Percentiles rank a stretch among this genome's conserved stretches.
These are phyloP conservation scores for Synanthedon formicaeformis DNA, from an alignment of 2,888 invertebrate genomes.

Conservation along the genomic window DNA sequence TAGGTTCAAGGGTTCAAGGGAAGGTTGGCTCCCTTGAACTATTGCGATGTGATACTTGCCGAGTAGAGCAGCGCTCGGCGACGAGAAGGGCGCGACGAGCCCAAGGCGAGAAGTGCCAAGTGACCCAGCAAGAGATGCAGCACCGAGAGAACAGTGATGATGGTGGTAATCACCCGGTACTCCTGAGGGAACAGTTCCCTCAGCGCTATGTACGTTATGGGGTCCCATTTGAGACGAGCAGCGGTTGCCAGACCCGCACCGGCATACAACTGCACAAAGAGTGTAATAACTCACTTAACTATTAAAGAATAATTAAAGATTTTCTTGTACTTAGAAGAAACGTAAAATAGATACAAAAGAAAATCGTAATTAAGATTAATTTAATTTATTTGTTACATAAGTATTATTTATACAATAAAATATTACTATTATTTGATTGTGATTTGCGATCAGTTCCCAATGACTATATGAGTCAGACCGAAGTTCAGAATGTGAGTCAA, in stretches of 20 bases:
- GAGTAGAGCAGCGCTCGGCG: conserved; percentile 3
- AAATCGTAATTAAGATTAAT: too few species aligned
- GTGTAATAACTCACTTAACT: not conserved
- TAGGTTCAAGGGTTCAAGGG: too few species aligned
- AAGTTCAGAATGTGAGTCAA: too few species aligned
- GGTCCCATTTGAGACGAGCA: conserved; percentile 57
- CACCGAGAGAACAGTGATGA: not conserved
- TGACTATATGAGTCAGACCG: too few species aligned
- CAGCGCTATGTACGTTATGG: conserved; percentile 37
- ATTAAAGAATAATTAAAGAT: not conserved
- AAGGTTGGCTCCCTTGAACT: too few species aligned
- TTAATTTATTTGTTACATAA: too few species aligned
- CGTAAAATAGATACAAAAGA: too few species aligned
- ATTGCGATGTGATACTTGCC: not conserved
- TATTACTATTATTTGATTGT: too few species aligned
- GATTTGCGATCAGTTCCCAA: too few species aligned
- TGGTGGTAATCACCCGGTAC: conserved; percentile 13
- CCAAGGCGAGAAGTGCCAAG: conserved; percentile 6
- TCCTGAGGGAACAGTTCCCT: conserved; percentile 32
- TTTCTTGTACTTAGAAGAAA: too few species aligned
- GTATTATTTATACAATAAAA: too few species aligned
- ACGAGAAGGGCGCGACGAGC: conserved; percentile 6
- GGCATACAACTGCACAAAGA: conserved; percentile 17
- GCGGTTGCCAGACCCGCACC: conserved; percentile 42
- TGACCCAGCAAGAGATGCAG: conserved; percentile 1